Base-by-base conservation (phyloP, 2,888 invertebrate genomes). In the Drosophila paramelanica region DNA sequence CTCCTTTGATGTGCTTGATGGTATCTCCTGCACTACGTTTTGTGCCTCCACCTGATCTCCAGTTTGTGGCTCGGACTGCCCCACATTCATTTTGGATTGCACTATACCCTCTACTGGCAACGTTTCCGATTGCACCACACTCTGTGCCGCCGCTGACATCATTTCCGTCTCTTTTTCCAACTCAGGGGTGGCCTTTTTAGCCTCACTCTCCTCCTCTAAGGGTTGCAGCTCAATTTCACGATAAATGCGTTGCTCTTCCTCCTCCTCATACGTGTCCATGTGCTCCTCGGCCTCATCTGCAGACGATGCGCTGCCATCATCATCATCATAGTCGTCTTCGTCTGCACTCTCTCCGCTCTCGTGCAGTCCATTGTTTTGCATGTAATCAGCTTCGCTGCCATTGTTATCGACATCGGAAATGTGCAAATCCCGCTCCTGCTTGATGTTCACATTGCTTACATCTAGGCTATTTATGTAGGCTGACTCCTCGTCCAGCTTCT, bases 371-470 rank as follows among this genome's bases (percentile, higher is more conserved):
- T 85, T 88, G 42, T 45, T 66, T 13, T 58, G 64, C 10, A 56
- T 7, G n/a, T 52, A 42, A 3, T 67, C 70, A 5, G 47, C 5
- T 23, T 79, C 70, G 27, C 60, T 67, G 52, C 56, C 60, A 60
- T 81, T 74, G 5, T 67, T 46, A 27, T 73, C 60, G 31, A 67
- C 51, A 65, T 88, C 89, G 17, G 75, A 71, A n/a, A 91, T 83
- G 38, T 91, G 89, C 42, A 91, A 79, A 55, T 91, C 91, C 33
- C 80, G 88, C 60, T 91, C 92, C 45, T 91, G 89, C 59, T 91
- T 92, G n/a, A 92, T 89, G 0, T 56, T 67, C 11, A 91, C 61
- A 65, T 89, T 91, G 39, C 67, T 82, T n/a, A 90, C 79, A 67
- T 91, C 91, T 25, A 91, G 81, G 57, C 62, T 83, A 10, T 73